These are phyloP conservation scores for Sarcophaga subvicina DNA, from an alignment of 2,888 invertebrate genomes.

Conservation along the genomic window DNA sequence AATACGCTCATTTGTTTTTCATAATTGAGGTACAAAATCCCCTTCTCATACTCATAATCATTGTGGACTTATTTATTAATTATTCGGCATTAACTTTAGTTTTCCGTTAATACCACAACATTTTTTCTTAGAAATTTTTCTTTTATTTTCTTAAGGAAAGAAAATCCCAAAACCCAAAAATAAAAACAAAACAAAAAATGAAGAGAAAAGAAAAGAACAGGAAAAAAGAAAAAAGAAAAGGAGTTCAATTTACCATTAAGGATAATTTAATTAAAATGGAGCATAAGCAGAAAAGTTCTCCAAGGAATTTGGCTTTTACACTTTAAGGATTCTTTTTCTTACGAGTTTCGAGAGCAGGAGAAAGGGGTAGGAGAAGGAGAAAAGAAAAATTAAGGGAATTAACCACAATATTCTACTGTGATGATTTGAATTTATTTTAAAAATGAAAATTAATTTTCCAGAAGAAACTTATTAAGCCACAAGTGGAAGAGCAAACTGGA, in stretches of 20 bases:
- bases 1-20: background rate
- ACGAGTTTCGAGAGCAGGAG: background rate
- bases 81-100: slow-evolving; percentile 13
- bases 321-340: background rate
- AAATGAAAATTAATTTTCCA: slow-evolving; percentile 66
- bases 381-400: slow-evolving; percentile 27
- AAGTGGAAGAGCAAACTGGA: slow-evolving; percentile 15
- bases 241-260: slow-evolving; percentile 30
- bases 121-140: slow-evolving; percentile 19
- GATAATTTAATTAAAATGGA: slow-evolving; percentile 52
- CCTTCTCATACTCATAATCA: background rate
- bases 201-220: background rate
- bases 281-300: slow-evolving; percentile 27
- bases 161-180: background rate
- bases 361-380: background rate
- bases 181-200: background rate
- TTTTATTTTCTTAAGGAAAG: background rate
- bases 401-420: slow-evolving; percentile 48
- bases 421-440: slow-evolving; percentile 56
- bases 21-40: background rate
- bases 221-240: background rate
- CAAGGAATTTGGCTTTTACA: slow-evolving; percentile 4
- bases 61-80: slow-evolving; percentile 6
- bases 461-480: slow-evolving; percentile 65
- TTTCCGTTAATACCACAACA: slow-evolving; percentile 6